Percentiles rank a stretch among this genome's conserved stretches.
These are phyloP conservation scores for Diaphora mendica DNA, from an alignment of 2,888 invertebrate species.

Conservation along the genomic window DNA sequence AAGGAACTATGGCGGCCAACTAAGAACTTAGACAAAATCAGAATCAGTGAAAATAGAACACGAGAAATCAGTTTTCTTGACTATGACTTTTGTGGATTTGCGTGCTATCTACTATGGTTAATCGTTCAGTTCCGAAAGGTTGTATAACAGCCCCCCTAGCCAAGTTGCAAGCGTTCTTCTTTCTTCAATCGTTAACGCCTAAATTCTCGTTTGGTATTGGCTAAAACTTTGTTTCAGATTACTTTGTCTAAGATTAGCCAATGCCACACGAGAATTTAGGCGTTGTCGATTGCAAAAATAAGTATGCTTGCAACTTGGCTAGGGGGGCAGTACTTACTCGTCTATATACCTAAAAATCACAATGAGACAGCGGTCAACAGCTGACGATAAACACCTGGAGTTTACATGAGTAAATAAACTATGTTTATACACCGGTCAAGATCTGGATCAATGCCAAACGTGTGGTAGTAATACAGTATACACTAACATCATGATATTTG, in stretches of 20 bases:
- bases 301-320: too few species aligned
- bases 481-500: not conserved
- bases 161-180: too few species aligned
- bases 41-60: not conserved
- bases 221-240: too few species aligned
- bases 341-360: not conserved
- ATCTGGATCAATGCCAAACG: constrained; percentile 36
- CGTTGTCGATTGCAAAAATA: too few species aligned
- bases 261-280: too few species aligned
- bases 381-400: constrained; percentile 18
- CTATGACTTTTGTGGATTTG: too few species aligned
- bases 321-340: too few species aligned
- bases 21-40: not conserved
- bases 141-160: too few species aligned
- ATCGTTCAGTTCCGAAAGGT: not conserved
- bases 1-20: not conserved
- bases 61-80: too few species aligned
- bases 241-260: too few species aligned
- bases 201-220: too few species aligned
- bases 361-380: constrained; percentile 13
- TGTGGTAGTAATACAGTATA: constrained; percentile 12
- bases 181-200: too few species aligned
- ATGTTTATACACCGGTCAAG: constrained; percentile 24
- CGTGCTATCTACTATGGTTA: not conserved
- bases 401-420: constrained; percentile 26